Base-by-base conservation (phyloP, 2,888 invertebrate species). In the Chloroclystis v-ata region DNA sequence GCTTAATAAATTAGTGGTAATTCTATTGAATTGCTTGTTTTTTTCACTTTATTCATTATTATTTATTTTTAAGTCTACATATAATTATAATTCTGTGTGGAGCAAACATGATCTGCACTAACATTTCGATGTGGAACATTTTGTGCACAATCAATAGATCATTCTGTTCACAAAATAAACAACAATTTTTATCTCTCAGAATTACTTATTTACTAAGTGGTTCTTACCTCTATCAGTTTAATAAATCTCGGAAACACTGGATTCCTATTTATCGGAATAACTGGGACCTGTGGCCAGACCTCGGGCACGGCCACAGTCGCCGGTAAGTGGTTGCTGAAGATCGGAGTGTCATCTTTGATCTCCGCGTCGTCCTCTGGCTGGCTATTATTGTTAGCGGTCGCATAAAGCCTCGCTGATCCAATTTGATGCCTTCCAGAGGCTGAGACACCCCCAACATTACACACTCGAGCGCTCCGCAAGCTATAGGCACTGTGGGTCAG, bases 171-270 rank as follows among this genome's bases (percentile, higher is more conserved):
- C n/a, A n/a, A n/a, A n/a, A n/a, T n/a, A n/a, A n/a, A n/a, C n/a
- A n/a, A n/a, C n/a, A n/a, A n/a, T n/a, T n/a, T n/a, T n/a, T n/a
- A n/a, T n/a, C n/a, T n/a, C n/a, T n/a, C n/a, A n/a, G n/a, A n/a
- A n/a, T n/a, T n/a, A n/a, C n/a, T n/a, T 33, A 16, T 16, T 9
- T 2, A 14, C 1, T 5, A 1, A 33, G 16, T n/a, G 5, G n/a
- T n/a, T 11, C 55, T 50, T 59, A 96, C 95, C 90, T 99, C 99
- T 54, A 99, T 92, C 60, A 99, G 91, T 87, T 99, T 99, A 61
- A 99, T 97, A 79, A 99, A 99, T 61, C 97, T 92, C 12, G 99
- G 99, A 86, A 99, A 99, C 1, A 99, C 95, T 3, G 99, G 98
- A 87, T 98, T 97, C 60, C 97, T 91, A 67, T 91, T 94, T 56